Conservation (phyloP, 1,140 invertebrate species). For the Diorhabda sublineata region DNA sequence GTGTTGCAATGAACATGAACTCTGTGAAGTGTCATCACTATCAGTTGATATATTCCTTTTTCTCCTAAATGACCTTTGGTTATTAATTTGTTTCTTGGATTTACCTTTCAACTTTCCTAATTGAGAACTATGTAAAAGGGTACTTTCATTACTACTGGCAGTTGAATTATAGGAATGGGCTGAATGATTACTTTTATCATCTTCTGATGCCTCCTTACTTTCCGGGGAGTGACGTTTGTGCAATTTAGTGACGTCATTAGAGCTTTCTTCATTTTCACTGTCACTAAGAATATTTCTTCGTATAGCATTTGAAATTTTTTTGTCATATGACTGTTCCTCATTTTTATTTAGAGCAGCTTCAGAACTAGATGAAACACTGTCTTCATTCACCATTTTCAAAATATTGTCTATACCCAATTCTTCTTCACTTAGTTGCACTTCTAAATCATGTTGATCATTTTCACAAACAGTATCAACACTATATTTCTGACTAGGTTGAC, state of each 20-base stretch:
- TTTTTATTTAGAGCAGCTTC: too few relatives aligned
- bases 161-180: not conserved
- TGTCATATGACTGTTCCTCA: not conserved
- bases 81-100: too few relatives aligned
- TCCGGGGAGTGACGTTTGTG: not conserved
- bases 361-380: not conserved
- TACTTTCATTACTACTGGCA: not conserved
- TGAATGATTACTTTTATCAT: not conserved
- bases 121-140: not conserved
- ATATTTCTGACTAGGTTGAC: not conserved
- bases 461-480: not conserved
- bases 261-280: not conserved
- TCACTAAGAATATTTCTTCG: not conserved
- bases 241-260: too few relatives aligned
- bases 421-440: conserved; percentile 5
- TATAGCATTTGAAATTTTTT: not conserved
- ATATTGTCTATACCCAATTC: conserved; percentile 11
- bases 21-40: too few relatives aligned
- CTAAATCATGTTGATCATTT: conserved; percentile 1
- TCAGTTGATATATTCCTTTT: too few relatives aligned
- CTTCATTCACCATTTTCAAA: conserved; percentile 9
- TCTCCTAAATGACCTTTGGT: too few relatives aligned
- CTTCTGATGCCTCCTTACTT: not conserved
- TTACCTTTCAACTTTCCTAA: not conserved
- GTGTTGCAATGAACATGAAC: too few relatives aligned